Evolutionary conservation across 2,113 vertebrate genomes (phyloP), one percentile per base, ranked within the genome.

Genomic region (Otocyon megalotis): DNA sequence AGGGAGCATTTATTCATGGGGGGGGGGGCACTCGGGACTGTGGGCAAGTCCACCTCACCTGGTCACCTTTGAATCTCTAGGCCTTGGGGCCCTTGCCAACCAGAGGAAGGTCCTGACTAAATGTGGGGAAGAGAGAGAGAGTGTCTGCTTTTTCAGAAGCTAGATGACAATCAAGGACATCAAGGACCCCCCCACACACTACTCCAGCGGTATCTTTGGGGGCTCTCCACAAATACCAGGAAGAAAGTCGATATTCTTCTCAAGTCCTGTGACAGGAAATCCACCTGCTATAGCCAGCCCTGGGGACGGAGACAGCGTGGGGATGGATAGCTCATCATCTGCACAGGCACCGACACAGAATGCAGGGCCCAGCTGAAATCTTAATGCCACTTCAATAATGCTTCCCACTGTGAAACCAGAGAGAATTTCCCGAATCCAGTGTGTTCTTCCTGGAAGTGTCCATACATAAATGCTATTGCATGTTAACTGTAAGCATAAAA

Each of bases 1-100:
- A 5, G 0, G 2, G 4, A 22, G 50, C 0, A 10, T 1, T 1
- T 3, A 0, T 3, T 2, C 26, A 0, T 5, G 28, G 9, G 5
- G 30, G 17, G 9, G 5, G 22, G 35, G 26, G 12, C 56, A 8
- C 54, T 53, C 48, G 1, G 20, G 32, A 32, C 53, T 2, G 7
- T 1, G 10, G 26, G 28, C 2, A 16, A 4, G 32, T 19, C 56
- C 58, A 58, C 26, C 24, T 20, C 1, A 20, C 53, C 60, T 13
- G 2, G 43, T 63, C 62, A 8, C 13, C 71, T 62, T 13, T 65
- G 62, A 20, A 4, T 4, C n/a, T 35, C 26, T 19, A 20, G 17
- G 11, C 11, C 67, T 50, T 48, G 8, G 81, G 54, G 19, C 48
- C n/a, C 20, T 28, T 6, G 74, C 69, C 62, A 28, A 24, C 43